Conservation (phyloP, 2,113 vertebrate genomes). For the Pagrus major region DNA sequence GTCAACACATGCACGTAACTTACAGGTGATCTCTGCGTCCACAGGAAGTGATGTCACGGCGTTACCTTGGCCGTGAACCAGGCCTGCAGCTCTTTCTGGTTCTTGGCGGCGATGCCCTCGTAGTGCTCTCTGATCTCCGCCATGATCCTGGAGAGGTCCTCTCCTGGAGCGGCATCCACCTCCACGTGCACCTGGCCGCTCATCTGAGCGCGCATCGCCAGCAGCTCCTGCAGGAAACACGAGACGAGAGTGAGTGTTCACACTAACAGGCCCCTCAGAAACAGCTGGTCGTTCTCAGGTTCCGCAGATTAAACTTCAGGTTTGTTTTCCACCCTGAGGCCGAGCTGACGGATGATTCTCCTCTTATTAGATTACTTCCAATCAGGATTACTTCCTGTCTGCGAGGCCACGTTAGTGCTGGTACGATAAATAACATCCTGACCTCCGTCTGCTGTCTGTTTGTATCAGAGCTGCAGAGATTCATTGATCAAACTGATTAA, state of each 20-base stretch:
- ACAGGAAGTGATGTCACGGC: background rate
- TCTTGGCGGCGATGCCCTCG: slow-evolving; percentile 85
- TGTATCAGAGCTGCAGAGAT: too few relatives aligned
- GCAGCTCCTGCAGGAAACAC: slow-evolving; percentile 70
- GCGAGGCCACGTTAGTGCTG: too few relatives aligned
- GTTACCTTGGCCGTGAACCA: slow-evolving; percentile 77
- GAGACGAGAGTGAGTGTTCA: background rate
- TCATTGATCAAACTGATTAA: too few relatives aligned
- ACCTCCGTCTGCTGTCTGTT: too few relatives aligned
- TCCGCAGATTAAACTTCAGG: too few relatives aligned
- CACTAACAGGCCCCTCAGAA: too few relatives aligned
- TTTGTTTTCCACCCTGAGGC: too few relatives aligned
- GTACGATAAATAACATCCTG: too few relatives aligned
- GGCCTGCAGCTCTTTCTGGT: slow-evolving; percentile 84
- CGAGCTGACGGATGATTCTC: too few relatives aligned
- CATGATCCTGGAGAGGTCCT: slow-evolving; percentile 76
- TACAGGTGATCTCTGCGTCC: rapidly evolving
- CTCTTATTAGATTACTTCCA: too few relatives aligned
- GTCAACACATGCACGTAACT: background rate
- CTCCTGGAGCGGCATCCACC: slow-evolving; percentile 77
- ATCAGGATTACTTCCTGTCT: too few relatives aligned
- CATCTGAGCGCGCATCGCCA: slow-evolving; percentile 63
- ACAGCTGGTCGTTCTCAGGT: too few relatives aligned
- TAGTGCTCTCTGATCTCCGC: slow-evolving; percentile 88
- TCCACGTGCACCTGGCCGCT: slow-evolving; percentile 83